Percentiles rank a stretch among this genome's conserved stretches.
Evolutionary conservation across 1,140 invertebrate genomes (phyloP).

Genomic region (Lepidostoma basale): DNA sequence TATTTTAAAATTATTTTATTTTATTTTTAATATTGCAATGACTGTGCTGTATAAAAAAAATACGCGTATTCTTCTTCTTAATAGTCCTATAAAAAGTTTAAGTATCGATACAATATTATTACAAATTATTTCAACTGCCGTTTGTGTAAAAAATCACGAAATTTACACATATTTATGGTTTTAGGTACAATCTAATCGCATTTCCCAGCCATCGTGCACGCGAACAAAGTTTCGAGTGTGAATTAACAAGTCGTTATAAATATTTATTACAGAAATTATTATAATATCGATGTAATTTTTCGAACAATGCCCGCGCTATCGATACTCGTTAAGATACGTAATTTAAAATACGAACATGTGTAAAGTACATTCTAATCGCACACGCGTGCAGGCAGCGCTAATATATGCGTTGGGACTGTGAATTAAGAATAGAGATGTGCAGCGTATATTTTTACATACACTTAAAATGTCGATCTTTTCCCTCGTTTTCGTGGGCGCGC

Average conservation of each 20-base stretch:
- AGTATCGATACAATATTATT: no score
- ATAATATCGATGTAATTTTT: background rate
- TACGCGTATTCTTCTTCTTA: no score
- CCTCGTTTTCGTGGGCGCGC: background rate
- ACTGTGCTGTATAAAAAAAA: no score
- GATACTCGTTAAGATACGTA: background rate
- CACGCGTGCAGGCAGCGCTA: background rate
- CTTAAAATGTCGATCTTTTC: slow-evolving; percentile 12
- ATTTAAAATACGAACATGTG: background rate
- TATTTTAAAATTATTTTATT: no score
- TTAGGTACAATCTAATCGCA: slow-evolving; percentile 18
- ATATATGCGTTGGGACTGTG: slow-evolving; percentile 13
- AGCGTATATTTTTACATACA: slow-evolving; percentile 20
- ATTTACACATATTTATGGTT: no score
- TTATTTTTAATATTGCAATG: no score
- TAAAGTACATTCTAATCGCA: slow-evolving; percentile 7
- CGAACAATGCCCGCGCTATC: background rate
- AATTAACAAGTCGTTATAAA: background rate
- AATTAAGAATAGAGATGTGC: slow-evolving; percentile 10
- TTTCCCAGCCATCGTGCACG: background rate
- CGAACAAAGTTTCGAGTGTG: background rate
- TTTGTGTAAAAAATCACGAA: no score
- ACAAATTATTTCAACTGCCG: no score
- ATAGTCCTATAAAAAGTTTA: no score
- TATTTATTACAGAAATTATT: background rate